Evolutionary conservation across 2,113 vertebrate genomes (phyloP).

Genomic region (Nothobranchius kuhntae): DNA sequence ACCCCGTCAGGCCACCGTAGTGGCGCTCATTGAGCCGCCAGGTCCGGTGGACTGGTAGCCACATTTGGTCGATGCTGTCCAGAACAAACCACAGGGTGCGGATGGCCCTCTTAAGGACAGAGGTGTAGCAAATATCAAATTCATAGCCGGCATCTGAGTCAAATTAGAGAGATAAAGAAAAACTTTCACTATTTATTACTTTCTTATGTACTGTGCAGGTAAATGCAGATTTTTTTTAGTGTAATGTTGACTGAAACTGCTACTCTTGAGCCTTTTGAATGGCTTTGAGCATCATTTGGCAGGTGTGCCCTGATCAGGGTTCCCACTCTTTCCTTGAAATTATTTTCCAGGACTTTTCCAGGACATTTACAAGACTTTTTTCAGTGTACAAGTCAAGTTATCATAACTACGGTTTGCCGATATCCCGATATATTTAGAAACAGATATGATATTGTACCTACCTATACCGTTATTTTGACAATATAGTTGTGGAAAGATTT

Average conservation of each 20-base stretch:
- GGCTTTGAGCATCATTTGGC: too few species aligned
- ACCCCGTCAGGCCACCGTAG: constrained; percentile 89
- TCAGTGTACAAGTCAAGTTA: too few species aligned
- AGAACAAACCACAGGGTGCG: constrained; percentile 89
- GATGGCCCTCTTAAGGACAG: constrained; percentile 89
- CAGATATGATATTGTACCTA: too few species aligned
- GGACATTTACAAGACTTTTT: too few species aligned
- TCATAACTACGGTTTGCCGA: too few species aligned
- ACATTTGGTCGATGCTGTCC: constrained; percentile 92
- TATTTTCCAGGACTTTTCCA: too few species aligned
- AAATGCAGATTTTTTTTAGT: background rate
- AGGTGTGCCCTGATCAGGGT: background rate
- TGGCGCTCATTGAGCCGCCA: constrained; percentile 94
- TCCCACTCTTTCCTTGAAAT: too few species aligned
- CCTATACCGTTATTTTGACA: too few species aligned
- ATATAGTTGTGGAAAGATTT: too few species aligned
- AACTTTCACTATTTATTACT: background rate
- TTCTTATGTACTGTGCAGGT: background rate
- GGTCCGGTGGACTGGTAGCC: constrained; percentile 87
- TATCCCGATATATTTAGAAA: too few species aligned
- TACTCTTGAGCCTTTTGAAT: too few species aligned
- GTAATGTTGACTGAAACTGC: background rate
- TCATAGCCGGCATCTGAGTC: constrained; percentile 83
- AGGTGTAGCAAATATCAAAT: constrained; percentile 92
- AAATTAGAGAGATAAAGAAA: background rate